Evolutionary conservation across 2,888 invertebrate species (phyloP).

Genomic region (Campopleginae sp.): DNA sequence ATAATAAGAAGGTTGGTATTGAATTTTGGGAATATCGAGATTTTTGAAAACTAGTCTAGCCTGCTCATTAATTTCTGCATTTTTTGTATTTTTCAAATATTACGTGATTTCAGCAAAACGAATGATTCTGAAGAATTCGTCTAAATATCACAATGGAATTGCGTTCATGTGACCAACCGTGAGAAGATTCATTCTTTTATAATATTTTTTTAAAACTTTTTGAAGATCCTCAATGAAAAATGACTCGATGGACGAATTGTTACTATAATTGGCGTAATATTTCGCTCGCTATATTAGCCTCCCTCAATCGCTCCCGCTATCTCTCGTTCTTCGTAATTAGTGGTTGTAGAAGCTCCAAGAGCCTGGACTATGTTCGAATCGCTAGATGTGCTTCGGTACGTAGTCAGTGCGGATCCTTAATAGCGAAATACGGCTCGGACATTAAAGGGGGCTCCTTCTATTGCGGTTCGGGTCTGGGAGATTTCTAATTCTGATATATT

Average conservation of each 20-base stretch:
- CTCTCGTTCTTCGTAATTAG: slow-evolving; percentile 80
- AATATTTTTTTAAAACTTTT: not conserved
- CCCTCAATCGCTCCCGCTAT: slow-evolving; percentile 15
- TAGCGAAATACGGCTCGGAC: slow-evolving; percentile 78
- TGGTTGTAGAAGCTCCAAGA: slow-evolving; percentile 55
- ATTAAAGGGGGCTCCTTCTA: slow-evolving; percentile 46
- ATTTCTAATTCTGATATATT: slow-evolving; percentile 82
- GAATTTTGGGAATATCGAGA: too few relatives aligned
- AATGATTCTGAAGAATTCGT: too few relatives aligned
- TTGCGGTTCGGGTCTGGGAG: slow-evolving; percentile 72
- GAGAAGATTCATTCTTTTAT: not conserved
- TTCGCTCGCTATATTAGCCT: slow-evolving; percentile 75
- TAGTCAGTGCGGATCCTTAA: slow-evolving; percentile 72
- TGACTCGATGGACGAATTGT: slow-evolving; percentile 21
- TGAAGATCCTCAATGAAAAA: not conserved
- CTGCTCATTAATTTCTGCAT: too few relatives aligned
- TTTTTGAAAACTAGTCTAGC: too few relatives aligned
- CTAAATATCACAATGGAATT: not conserved
- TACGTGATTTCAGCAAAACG: too few relatives aligned
- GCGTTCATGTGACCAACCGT: not conserved
- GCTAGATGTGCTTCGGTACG: slow-evolving; percentile 71
- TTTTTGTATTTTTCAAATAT: too few relatives aligned
- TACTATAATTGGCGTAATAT: slow-evolving; percentile 78
- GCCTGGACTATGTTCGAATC: slow-evolving; percentile 77
- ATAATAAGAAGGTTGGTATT: too few relatives aligned